Evolutionary conservation across 2,888 invertebrate species (phyloP), one percentile per base, ranked within the genome.

Genomic region (Pyrrhosoma nymphula): DNA sequence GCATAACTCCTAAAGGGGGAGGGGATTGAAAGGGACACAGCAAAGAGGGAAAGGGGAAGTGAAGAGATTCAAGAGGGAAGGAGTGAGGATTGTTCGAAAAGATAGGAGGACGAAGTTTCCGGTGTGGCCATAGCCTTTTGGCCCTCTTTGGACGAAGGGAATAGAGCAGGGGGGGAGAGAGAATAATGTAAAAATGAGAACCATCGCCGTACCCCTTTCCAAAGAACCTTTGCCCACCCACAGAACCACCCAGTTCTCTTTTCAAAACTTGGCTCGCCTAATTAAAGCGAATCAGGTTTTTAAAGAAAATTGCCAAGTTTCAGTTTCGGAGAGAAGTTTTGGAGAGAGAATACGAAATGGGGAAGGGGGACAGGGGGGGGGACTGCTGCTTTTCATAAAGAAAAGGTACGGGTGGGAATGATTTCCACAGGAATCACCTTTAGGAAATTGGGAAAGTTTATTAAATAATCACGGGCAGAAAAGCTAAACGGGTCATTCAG

Each of bases 401-500:
- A 93, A 63, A 93, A 20, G 93, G 47, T 69, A 69, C 69, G 39
- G 63, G 69, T n/a, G 26, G 91, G 69, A 63, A 69, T 47, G 39
- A 93, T 93, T 75, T 60, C 93, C 47, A 30, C 63, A 23, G 91
- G 63, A 91, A 39, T 69, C 35, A 69, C 60, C 91, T 91, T 47
- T 39, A 39, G 63, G 56, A 60, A 91, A 60, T 93, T 60, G 69
- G 39, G 93, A 75, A 93, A 93, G 93, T 93, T 93, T 75, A 93
- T 75, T 75, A 69, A 93, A 93, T 93, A 93, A 93, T 93, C 63
- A 93, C 47, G 47, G 47, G 26, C 47, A 47, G 60, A 93, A 82
- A 30, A 82, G 82, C 82, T 30, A 82, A 82, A 35, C 82, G 82
- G 82, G 82, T 82, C 82, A 82, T 82, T 82, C 82, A 35, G 82